Base-by-base conservation (phyloP, 2,797 vertebrate species). In the Staurois parvus region DNA sequence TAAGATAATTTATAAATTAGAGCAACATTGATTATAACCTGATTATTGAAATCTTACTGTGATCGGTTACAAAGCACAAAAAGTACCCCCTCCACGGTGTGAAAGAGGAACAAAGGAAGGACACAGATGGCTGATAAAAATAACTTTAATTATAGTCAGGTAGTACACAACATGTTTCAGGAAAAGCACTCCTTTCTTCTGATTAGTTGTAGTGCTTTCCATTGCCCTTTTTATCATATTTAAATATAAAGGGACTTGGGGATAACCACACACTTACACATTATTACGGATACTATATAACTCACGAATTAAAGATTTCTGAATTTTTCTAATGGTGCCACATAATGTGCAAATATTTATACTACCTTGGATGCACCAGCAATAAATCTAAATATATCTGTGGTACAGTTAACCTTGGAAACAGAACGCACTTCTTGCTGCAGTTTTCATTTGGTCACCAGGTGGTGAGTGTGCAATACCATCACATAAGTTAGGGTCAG, bases 81-180 rank as follows among this genome's bases (percentile, higher is more conserved):
- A 59, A 59, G 66, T 28, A 32, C 26, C 26, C 52, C 52, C 19
- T 59, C 52, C 52, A 59, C 52, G n/a, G 21, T 59, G 52, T 59
- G 52, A 59, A 59, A 59, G 21, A 59, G 52, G 21, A 59, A 59
- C 52, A 59, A 59, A 59, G 52, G 52, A 59, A 59, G 52, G 52
- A 59, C 52, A 59, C 52, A 59, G 52, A 59, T 59, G 52, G 52
- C 52, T 59, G 52, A 59, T 59, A 59, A 59, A 59, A 59, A 59
- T 59, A 59, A 24, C 52, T 59, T 59, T 59, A 59, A 59, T 59
- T 59, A 59, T 59, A 59, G 52, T 59, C 52, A 59, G 52, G 52
- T 59, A 59, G 52, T 24, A 59, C 21, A 59, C 52, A 59, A 59
- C 52, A 59, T 59, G 52, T 59, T 59, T 59, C 52, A 24, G 52